Conservation (phyloP, 2,113 vertebrate genomes). For the Sinocyclocheilus rhinocerous region DNA sequence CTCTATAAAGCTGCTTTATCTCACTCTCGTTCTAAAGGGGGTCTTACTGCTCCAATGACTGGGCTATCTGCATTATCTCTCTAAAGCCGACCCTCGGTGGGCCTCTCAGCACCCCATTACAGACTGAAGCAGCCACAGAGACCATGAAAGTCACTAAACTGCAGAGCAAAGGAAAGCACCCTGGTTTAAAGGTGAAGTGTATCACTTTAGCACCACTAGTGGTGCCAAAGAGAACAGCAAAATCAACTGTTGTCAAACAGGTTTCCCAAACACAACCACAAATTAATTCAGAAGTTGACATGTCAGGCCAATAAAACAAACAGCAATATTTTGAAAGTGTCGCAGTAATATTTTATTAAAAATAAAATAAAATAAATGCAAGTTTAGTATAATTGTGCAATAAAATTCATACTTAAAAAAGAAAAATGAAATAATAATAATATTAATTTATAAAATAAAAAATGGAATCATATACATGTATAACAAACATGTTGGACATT, state of each 20-base stretch:
- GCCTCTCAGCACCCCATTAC: slow-evolving; percentile 55
- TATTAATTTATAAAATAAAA: no score
- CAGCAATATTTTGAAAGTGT: background rate
- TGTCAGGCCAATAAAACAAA: background rate
- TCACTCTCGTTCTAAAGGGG: background rate
- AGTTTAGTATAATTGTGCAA: no score
- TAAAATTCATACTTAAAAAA: no score
- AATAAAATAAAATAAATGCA: background rate
- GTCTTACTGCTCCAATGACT: slow-evolving; percentile 33
- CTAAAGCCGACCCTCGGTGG: slow-evolving; percentile 24
- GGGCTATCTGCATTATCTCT: slow-evolving; percentile 55
- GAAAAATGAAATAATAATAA: no score
- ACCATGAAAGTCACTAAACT: slow-evolving; percentile 36
- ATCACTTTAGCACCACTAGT: background rate
- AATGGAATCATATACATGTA: no score
- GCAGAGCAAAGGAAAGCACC: background rate
- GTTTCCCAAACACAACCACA: background rate
- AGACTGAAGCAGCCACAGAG: slow-evolving; percentile 51
- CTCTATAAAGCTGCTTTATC: slow-evolving; percentile 24
- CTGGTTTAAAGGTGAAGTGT: background rate
- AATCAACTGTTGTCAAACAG: background rate
- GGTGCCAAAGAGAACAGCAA: background rate
- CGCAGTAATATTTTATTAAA: background rate
- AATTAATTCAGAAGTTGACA: background rate
- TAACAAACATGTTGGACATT: background rate